phyloP scores from a whole-genome alignment of 2,113 vertebrate species.

The Herpailurus yagouaroundi region DNA sequence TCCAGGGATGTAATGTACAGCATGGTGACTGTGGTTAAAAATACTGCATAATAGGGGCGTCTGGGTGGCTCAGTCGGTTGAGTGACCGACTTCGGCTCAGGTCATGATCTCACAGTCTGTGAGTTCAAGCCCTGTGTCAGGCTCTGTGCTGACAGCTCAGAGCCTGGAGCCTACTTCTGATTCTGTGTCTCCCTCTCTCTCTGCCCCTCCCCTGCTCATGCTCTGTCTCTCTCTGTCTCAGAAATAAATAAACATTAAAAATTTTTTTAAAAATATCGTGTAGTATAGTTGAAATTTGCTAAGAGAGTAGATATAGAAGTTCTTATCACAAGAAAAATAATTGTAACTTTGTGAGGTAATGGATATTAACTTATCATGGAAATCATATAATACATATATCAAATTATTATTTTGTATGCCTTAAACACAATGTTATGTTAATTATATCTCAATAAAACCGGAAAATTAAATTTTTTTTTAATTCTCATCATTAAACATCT shows the following conservation, averaged over 20 bases:
- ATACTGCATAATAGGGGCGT: not conserved
- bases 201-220: too few relatives aligned
- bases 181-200: too few relatives aligned
- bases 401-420: not conserved
- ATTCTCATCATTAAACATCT: not conserved
- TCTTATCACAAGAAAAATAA: not conserved
- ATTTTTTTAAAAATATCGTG: not conserved
- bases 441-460: not conserved
- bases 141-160: too few relatives aligned
- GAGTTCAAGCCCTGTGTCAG: accelerated
- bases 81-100: too few relatives aligned
- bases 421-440: not conserved
- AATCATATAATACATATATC: not conserved
- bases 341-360: not conserved
- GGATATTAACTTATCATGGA: not conserved
- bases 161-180: too few relatives aligned
- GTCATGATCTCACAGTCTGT: too few relatives aligned
- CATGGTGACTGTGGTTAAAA: not conserved
- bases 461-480: not conserved
- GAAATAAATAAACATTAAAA: too few relatives aligned
- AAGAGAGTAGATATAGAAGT: not conserved
- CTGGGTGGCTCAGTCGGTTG: too few relatives aligned
- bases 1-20: not conserved
- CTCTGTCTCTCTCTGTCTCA: too few relatives aligned
- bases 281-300: not conserved